Percentiles rank a stretch among this genome's conserved stretches.
Conservation (phyloP, 2,797 vertebrate genomes). For the Melanogrammus aeglefinus region DNA sequence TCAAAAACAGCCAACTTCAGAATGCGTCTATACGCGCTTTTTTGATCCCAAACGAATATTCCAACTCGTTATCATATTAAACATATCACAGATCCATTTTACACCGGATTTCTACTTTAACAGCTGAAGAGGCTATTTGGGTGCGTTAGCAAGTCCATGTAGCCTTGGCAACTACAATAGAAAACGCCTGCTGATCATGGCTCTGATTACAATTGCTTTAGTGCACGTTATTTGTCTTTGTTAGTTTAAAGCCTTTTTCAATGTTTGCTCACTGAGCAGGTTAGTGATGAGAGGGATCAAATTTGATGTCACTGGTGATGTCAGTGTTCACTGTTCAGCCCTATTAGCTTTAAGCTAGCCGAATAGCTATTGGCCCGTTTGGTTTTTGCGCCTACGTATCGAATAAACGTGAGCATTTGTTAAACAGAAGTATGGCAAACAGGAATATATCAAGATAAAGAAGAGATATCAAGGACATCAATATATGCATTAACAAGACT, state of each 20-base stretch:
- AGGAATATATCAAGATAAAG: background rate
- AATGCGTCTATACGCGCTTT: no score
- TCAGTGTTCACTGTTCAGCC: no score
- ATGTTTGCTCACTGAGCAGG: background rate
- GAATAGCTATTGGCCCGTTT: background rate
- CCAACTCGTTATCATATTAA: no score
- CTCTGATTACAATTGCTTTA: background rate
- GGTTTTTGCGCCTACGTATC: background rate
- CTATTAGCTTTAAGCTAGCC: background rate
- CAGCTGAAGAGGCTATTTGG: no score
- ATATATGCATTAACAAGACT: background rate
- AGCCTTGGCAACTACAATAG: no score
- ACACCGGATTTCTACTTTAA: no score
- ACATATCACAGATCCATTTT: no score
- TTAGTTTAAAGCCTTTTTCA: background rate
- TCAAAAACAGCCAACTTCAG: no score
- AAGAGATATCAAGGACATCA: background rate
- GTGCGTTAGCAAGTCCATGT: no score
- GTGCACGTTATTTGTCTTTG: background rate
- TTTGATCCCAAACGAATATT: no score
- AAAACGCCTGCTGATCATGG: background rate
- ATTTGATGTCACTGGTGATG: no score
- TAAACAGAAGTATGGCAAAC: background rate
- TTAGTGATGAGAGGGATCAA: no score
- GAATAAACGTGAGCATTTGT: background rate